Percentiles rank a stretch among this genome's conserved stretches.
Conservation (phyloP, 2,797 vertebrate genomes). For the Microctenopoma lineatum region DNA sequence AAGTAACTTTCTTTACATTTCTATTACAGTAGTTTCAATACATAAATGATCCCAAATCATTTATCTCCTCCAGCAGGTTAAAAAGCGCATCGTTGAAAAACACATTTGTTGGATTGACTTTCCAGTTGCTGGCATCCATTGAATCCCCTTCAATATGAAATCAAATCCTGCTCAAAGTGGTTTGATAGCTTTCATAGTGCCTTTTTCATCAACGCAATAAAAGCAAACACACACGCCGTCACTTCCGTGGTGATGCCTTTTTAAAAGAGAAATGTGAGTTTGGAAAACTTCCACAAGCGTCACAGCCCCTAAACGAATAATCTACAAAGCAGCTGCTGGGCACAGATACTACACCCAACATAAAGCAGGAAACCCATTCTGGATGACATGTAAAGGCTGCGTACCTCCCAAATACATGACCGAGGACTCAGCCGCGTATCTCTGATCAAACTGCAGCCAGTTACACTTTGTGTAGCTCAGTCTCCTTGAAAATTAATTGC, state of each 20-base stretch:
- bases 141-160: neutral
- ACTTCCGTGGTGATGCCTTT: neutral
- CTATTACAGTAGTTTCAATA: neutral
- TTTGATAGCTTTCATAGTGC: too few species aligned
- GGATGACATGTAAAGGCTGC: too few species aligned
- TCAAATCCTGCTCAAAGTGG: neutral
- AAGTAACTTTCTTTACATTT: neutral
- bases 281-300: neutral
- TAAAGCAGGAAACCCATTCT: constrained; percentile 1
- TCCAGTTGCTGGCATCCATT: neutral
- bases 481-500: neutral
- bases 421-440: neutral
- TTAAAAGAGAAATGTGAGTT: neutral
- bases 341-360: too few species aligned
- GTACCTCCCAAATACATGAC: neutral
- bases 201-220: too few species aligned
- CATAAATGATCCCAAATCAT: neutral
- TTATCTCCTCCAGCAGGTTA: constrained; percentile 7
- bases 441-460: neutral
- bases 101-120: neutral
- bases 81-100: constrained; percentile 6
- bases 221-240: too few species aligned
- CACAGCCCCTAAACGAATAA: neutral
- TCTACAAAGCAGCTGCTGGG: neutral
- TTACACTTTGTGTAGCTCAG: constrained; percentile 4